Evolutionary conservation across 2,113 vertebrate species (phyloP), one percentile per base, ranked within the genome.

Genomic region (Orthonyx spaldingii): DNA sequence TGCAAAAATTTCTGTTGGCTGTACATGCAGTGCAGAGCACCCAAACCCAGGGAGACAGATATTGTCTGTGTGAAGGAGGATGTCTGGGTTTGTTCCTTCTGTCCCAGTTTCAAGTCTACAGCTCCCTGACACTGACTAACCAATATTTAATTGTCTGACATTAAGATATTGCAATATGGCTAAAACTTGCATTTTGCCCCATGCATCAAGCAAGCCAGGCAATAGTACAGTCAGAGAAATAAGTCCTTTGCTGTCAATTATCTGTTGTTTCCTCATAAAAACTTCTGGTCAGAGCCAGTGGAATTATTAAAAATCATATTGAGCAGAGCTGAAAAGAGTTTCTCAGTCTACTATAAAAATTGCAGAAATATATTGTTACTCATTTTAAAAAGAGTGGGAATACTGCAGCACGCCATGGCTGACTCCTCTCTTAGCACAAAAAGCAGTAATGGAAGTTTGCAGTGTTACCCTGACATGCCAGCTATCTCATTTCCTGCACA

Each of bases 401-500:
- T 93, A 83, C 78, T 94, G 42, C 79, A 80, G 87, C 66, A 42
- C 21, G 16, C 47, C 71, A 68, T 61, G 70, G 28, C 53, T 64
- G 68, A 59, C 21, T 74, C 68, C 50, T 79, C 39, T 84, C 86
- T 82, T 37, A 87, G 87, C 80, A 90, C 63, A 90, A 87, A 93
- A 93, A 44, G 70, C 84, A 79, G 64, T 65, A 90, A 90, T 84
- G 74, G 93, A 93, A 87, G 55, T 56, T 50, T 82, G 64, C 77
- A 60, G 77, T 37, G 59, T 87, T 91, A 74, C 44, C 70, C 72
- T 60, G 83, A 89, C 82, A 55, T 26, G 69, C 85, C 95, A 95
- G 60, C 69, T 70, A 74, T 87, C 86, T 94, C 87, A 93, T 95
- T 94, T 93, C 59, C 74, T 90, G 77, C 59, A 52, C 89, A 92